Evolutionary conservation across 2,888 invertebrate genomes (phyloP).

Genomic region (Brachycybe producta): DNA sequence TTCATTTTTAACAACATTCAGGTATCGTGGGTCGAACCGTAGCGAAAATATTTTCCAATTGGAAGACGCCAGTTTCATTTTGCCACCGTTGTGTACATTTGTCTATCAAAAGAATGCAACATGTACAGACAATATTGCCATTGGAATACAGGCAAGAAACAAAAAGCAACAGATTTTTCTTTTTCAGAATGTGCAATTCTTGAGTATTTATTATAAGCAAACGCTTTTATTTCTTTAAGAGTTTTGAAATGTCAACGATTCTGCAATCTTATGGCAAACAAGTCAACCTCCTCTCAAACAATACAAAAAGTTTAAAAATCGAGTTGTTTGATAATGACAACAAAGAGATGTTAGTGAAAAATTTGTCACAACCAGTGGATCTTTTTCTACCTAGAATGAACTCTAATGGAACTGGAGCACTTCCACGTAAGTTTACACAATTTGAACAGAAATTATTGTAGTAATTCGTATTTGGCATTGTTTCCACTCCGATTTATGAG

Average conservation of each 20-base stretch:
- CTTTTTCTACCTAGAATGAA: constrained; percentile 24
- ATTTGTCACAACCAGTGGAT: constrained; percentile 23
- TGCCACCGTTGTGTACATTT: neutral
- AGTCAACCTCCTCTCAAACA: constrained; percentile 24
- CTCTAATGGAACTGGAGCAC: too few relatives aligned
- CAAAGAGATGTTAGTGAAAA: constrained; percentile 22
- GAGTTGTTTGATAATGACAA: constrained; percentile 24
- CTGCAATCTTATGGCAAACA: constrained; percentile 25
- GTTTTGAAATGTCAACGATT: constrained; percentile 27
- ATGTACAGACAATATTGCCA: neutral
- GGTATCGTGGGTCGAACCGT: too few relatives aligned
- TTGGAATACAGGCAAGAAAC: constrained; percentile 4
- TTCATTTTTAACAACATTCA: too few relatives aligned
- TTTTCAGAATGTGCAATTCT: neutral
- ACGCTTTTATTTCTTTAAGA: too few relatives aligned
- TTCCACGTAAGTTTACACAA: too few relatives aligned
- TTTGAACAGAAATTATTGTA: too few relatives aligned
- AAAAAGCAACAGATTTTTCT: too few relatives aligned
- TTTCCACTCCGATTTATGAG: too few relatives aligned
- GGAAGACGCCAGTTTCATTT: neutral
- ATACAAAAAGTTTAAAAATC: constrained; percentile 26
- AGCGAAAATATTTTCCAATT: neutral
- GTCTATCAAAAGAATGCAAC: neutral
- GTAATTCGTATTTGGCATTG: too few relatives aligned
- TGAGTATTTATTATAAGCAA: too few relatives aligned